Percentiles rank a stretch among this genome's conserved stretches.
Conservation (phyloP, 2,113 vertebrate genomes). For the Ascaphus truei region DNA sequence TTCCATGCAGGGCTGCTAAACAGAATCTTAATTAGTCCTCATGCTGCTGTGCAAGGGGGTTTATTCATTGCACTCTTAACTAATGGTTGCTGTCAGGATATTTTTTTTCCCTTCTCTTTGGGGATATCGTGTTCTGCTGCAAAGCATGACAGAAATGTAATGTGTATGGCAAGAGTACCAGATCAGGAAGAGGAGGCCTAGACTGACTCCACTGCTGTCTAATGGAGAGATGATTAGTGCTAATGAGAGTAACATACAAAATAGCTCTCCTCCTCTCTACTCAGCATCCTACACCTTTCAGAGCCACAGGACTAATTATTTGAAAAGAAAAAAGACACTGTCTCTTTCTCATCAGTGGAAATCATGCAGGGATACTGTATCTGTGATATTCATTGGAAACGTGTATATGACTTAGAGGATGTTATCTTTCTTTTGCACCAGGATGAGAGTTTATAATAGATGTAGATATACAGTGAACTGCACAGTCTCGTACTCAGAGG, state of each 20-base stretch:
- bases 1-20: conserved; percentile 68
- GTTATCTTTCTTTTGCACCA: no score
- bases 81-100: conserved; percentile 63
- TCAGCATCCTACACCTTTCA: conserved; percentile 37
- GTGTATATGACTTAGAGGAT: not conserved
- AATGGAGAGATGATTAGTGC: conserved; percentile 57
- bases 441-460: no score
- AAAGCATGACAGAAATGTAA: conserved; percentile 64
- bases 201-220: conserved; percentile 59
- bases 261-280: conserved; percentile 25
- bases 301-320: not conserved
- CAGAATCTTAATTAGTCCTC: conserved; percentile 77
- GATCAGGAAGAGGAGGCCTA: conserved; percentile 46
- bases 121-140: conserved; percentile 61
- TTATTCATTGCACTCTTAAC: conserved; percentile 61
- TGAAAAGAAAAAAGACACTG: not conserved
- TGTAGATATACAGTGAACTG: no score
- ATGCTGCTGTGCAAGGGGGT: conserved; percentile 68
- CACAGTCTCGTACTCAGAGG: no score
- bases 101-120: conserved; percentile 56
- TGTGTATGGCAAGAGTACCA: conserved; percentile 42
- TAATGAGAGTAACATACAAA: conserved; percentile 46
- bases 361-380: not conserved
- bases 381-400: not conserved
- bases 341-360: not conserved